These are phyloP conservation scores for Melipona beecheii DNA, from an alignment of 2,888 invertebrate genomes.

Conservation along the genomic window DNA sequence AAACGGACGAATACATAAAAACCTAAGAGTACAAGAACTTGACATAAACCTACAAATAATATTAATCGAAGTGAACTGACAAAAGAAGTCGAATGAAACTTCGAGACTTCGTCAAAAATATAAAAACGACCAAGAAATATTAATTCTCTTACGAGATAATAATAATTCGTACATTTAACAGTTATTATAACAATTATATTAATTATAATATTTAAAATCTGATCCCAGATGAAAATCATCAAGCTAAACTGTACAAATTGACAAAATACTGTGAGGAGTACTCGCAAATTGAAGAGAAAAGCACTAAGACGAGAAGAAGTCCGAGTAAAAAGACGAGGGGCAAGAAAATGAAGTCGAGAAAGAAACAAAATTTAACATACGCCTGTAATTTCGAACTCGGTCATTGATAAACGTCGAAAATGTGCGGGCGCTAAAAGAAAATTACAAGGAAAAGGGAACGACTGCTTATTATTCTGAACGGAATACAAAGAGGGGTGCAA, in stretches of 20 bases:
- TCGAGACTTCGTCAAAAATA: too few relatives aligned
- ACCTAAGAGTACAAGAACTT: too few relatives aligned
- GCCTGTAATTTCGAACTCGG: constrained; percentile 29
- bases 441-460: constrained; percentile 41
- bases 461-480: constrained; percentile 43
- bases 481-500: constrained; percentile 13
- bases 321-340: too few relatives aligned
- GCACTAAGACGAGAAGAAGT: background rate
- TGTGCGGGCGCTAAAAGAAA: constrained; percentile 39
- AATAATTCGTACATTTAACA: too few relatives aligned
- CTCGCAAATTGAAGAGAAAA: background rate
- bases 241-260: background rate
- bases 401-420: constrained; percentile 47
- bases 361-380: constrained; percentile 29
- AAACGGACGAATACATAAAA: too few relatives aligned
- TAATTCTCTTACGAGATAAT: too few relatives aligned
- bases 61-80: too few relatives aligned
- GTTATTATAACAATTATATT: too few relatives aligned
- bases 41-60: too few relatives aligned
- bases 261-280: background rate
- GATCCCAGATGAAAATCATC: background rate
- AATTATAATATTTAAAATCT: background rate
- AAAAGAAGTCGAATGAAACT: too few relatives aligned
- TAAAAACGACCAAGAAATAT: too few relatives aligned
- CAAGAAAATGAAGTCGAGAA: constrained; percentile 1